Conservation (phyloP, 2,888 invertebrate genomes). For the Cactoblastis cactorum region DNA sequence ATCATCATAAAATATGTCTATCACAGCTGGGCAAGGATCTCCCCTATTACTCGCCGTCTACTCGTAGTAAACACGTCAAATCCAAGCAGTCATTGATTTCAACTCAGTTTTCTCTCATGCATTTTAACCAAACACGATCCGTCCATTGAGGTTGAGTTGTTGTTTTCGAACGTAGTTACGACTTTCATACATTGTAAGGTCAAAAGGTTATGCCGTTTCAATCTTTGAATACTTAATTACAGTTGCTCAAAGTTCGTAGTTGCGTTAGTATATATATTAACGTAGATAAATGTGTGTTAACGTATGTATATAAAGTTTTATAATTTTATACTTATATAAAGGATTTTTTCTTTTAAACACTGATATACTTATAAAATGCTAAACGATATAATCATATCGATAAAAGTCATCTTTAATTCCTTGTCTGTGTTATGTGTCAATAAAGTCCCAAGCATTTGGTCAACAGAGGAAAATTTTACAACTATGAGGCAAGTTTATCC, state of each 20-base stretch:
- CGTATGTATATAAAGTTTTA: too few relatives aligned
- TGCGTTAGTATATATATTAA: too few relatives aligned
- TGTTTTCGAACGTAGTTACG: background rate
- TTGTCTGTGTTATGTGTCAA: too few relatives aligned
- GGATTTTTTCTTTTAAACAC: too few relatives aligned
- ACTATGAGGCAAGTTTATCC: too few relatives aligned
- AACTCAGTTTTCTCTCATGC: conserved; percentile 12
- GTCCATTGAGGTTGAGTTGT: conserved; percentile 7
- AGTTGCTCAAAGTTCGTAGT: conserved; percentile 7
- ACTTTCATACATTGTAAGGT: conserved; percentile 10
- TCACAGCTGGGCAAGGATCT: background rate
- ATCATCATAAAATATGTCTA: background rate
- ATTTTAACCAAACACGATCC: conserved; percentile 11
- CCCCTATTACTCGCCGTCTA: background rate
- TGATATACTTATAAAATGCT: too few relatives aligned
- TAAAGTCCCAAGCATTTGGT: too few relatives aligned
- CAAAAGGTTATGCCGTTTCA: conserved; percentile 1
- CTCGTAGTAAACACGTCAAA: background rate
- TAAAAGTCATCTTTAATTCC: too few relatives aligned
- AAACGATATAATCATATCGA: too few relatives aligned
- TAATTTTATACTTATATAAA: too few relatives aligned
- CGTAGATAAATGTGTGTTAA: too few relatives aligned
- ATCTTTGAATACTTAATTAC: conserved; percentile 12
- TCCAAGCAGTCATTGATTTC: background rate
- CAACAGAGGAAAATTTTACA: too few relatives aligned